Percentiles rank a stretch among this genome's conserved stretches.
Evolutionary conservation across 1,140 invertebrate genomes (phyloP).

Genomic region (Drosophila orosa): DNA sequence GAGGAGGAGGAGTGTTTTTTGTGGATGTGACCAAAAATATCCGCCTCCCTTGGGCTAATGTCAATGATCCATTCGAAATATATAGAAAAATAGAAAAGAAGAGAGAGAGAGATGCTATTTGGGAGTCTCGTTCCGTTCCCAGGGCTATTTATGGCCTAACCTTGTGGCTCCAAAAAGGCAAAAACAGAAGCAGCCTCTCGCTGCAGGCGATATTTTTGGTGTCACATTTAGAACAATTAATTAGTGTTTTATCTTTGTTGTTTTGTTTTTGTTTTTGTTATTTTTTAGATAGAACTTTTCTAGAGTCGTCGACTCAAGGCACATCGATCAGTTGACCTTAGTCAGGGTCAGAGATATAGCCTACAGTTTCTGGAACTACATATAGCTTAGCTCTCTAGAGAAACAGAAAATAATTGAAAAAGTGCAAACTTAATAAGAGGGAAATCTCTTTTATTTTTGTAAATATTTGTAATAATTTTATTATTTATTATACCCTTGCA

Average conservation of each 20-base stretch:
- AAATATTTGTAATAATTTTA: background rate
- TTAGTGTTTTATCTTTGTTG: constrained; percentile 44
- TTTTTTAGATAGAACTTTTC: constrained; percentile 20
- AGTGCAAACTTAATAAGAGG: background rate
- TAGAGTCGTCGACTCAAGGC: constrained; percentile 2
- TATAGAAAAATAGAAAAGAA: background rate
- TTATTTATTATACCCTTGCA: too few relatives aligned
- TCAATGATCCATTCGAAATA: constrained; percentile 30
- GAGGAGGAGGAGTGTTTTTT: too few relatives aligned
- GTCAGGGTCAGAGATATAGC: constrained; percentile 13
- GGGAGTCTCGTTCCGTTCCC: constrained; percentile 36
- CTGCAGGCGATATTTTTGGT: constrained; percentile 46
- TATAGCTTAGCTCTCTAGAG: background rate
- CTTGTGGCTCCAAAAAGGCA: constrained; percentile 44
- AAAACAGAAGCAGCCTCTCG: constrained; percentile 31
- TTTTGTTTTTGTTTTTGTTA: background rate
- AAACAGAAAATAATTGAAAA: too few relatives aligned
- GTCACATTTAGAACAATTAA: constrained; percentile 70
- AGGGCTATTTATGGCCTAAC: constrained; percentile 61
- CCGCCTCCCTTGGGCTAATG: constrained; percentile 24
- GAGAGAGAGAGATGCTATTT: constrained; percentile 12
- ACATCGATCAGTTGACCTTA: constrained; percentile 52
- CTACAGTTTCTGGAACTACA: background rate
- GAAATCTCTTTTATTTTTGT: too few relatives aligned
- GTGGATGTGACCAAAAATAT: constrained; percentile 33